Conservation (phyloP, 2,888 invertebrate genomes). For the Agriopis aurantiaria region DNA sequence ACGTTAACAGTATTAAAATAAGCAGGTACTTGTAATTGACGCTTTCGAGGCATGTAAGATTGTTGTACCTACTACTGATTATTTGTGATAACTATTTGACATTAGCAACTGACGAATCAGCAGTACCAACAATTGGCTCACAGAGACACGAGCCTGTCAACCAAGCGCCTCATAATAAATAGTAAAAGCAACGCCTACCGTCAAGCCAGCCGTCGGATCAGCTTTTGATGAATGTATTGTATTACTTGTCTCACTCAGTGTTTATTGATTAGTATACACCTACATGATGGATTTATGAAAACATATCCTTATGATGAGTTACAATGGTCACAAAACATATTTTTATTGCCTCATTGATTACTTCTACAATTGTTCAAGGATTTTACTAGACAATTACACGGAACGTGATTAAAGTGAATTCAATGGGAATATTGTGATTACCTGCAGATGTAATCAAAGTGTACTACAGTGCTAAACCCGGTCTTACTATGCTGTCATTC, state of each 20-base stretch:
- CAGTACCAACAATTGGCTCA: constrained; percentile 60
- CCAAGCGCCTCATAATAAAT: constrained; percentile 63
- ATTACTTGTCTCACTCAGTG: constrained; percentile 59
- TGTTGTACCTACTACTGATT: constrained; percentile 29
- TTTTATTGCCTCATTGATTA: constrained; percentile 55
- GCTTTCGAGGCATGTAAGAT: neutral
- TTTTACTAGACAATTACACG: constrained; percentile 54
- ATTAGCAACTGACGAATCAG: constrained; percentile 55
- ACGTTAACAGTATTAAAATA: neutral
- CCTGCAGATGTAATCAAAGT: constrained; percentile 45
- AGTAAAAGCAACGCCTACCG: constrained; percentile 63
- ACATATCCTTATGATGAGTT: constrained; percentile 37
- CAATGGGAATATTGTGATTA: constrained; percentile 52
- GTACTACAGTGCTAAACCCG: constrained; percentile 22
- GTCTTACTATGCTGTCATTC: constrained; percentile 41
- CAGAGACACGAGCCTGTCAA: constrained; percentile 61
- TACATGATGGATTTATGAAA: constrained; percentile 43
- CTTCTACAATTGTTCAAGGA: constrained; percentile 58
- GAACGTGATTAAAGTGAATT: constrained; percentile 55
- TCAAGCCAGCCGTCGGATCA: constrained; percentile 56
- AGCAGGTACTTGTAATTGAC: neutral
- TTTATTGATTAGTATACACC: constrained; percentile 49
- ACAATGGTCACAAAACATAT: constrained; percentile 56
- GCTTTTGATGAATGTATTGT: constrained; percentile 64
- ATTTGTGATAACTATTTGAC: constrained; percentile 61